Evolutionary conservation across 1,140 invertebrate species (phyloP).

Genomic region (Pantala flavescens): DNA sequence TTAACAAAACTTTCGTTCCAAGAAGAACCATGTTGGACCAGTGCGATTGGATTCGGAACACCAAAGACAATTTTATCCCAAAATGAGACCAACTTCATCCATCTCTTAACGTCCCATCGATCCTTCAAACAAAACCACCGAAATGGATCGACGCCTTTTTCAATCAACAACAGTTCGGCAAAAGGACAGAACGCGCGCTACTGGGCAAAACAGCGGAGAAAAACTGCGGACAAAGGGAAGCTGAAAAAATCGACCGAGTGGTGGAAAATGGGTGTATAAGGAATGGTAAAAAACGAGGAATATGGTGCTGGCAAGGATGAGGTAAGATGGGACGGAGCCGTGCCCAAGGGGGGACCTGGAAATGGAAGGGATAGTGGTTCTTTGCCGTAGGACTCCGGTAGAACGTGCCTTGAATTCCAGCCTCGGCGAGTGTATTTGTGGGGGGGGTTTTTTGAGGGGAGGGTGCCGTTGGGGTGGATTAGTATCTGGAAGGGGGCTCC

Average conservation of each 20-base stretch:
- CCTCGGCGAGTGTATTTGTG: not conserved
- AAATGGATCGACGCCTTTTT: too few species aligned
- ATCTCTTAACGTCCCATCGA: too few species aligned
- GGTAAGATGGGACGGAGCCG: not conserved
- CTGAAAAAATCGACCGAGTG: not conserved
- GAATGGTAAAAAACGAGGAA: not conserved
- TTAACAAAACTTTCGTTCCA: too few species aligned
- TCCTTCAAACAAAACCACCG: too few species aligned
- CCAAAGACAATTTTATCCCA: too few species aligned
- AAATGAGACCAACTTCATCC: too few species aligned
- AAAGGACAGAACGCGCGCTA: too few species aligned
- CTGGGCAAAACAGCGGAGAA: too few species aligned
- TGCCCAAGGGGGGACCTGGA: not conserved
- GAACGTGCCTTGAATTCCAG: slow-evolving; percentile 2
- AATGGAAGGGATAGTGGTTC: slow-evolving; percentile 8
- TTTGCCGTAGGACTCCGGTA: not conserved
- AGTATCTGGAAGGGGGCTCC: not conserved
- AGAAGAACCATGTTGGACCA: too few species aligned
- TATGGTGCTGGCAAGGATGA: not conserved
- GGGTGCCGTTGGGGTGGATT: not conserved
- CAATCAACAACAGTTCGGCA: too few species aligned
- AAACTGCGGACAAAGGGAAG: too few species aligned
- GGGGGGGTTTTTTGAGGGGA: not conserved
- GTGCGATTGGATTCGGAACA: too few species aligned
- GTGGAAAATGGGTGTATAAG: not conserved